Base-by-base conservation (phyloP, 2,888 invertebrate genomes). In the Dasypogon diadema region DNA sequence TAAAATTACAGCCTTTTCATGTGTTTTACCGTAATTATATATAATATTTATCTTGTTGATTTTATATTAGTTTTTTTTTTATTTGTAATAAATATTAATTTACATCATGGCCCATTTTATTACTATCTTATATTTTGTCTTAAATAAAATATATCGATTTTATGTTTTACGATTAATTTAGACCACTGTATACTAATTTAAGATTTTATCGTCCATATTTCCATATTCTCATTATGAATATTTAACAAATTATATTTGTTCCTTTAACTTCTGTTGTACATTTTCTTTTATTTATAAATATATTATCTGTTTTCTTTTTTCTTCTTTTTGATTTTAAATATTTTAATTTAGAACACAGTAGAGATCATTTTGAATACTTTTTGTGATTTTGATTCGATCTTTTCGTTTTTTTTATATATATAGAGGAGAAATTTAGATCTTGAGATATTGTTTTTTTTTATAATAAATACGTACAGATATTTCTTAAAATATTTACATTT, bases 1-100 rank as follows among this genome's bases (percentile, higher is more conserved):
- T 77, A 77, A 77, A 77, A 77, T 77, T 77, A 77, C 77, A 77
- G 77, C 77, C 77, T 77, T 77, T 76, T 75, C 58, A 75, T 70
- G 72, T 76, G 72, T 37, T 73, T 73, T 73, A 73, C 72, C 55
- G 16, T 73, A 73, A 42, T 73, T 54, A 72, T 72, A 72, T 34
- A 72, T 72, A 54, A 54, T 55, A 68, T 72, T 54, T 72, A 34
- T 72, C 22, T 72, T 55, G 54, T 72, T 55, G 72, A 37, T 55
- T 72, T 54, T 72, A 54, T 70, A 70, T 70, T 70, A 54, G 54
- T 70, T 54, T 34, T 54, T 30, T 70, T 70, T 18, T 68, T 46
- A 1, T 30, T 70, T 70, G 34, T 54, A 70, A 54, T 70, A 55
- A 72, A 54, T 54, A 72, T 30, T 55, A 54, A 54, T 72, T 72